A percentile compares a stretch with the other conserved stretches of the same genome.
Conservation (phyloP, 1,140 invertebrate genomes). For the Odontomachus brunneus region DNA sequence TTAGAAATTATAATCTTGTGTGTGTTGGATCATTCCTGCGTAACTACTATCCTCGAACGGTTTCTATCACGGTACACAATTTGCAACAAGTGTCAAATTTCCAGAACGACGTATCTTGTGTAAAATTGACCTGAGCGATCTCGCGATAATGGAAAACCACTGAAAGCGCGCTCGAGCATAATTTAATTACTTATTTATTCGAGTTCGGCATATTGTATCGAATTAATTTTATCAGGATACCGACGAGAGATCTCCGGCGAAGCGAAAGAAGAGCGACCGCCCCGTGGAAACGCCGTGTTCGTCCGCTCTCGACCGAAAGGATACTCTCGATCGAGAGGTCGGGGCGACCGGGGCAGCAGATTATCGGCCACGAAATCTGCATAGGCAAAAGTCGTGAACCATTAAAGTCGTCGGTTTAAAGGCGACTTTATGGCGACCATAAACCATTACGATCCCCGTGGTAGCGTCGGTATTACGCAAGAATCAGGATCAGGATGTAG, state of each 20-base stretch:
- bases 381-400: slow-evolving; percentile 82
- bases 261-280: slow-evolving; percentile 44
- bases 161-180: neutral
- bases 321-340: slow-evolving; percentile 72
- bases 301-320: slow-evolving; percentile 52
- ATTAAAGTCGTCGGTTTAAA: slow-evolving; percentile 79
- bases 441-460: slow-evolving; percentile 63
- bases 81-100: too few species aligned
- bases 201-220: neutral
- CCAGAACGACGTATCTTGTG: too few species aligned
- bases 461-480: slow-evolving; percentile 67
- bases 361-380: slow-evolving; percentile 82
- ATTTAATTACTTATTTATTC: neutral
- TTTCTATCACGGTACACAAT: too few species aligned
- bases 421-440: slow-evolving; percentile 78
- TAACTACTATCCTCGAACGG: too few species aligned
- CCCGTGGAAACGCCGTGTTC: slow-evolving; percentile 35
- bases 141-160: too few species aligned
- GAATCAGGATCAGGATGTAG: slow-evolving; percentile 60
- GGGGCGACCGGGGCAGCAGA: slow-evolving; percentile 72
- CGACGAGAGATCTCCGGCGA: slow-evolving; percentile 15
- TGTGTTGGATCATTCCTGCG: too few species aligned
- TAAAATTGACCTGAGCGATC: too few species aligned
- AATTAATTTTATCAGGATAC: slow-evolving; percentile 55
- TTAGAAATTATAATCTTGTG: too few species aligned